phyloP scores from a whole-genome alignment of 2,797 vertebrate genomes.

The Chloroceryle amazona region DNA sequence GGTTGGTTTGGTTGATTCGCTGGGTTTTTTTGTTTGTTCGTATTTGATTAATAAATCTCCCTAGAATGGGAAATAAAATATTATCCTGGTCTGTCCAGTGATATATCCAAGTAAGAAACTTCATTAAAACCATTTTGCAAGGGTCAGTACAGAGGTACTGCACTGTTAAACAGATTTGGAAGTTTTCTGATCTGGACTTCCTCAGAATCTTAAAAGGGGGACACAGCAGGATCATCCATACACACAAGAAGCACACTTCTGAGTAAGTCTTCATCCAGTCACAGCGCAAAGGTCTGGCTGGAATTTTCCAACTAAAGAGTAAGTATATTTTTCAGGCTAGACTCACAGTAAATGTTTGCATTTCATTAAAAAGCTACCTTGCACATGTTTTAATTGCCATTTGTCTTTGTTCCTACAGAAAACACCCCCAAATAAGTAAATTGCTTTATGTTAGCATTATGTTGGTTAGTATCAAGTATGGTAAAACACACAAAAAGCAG shows the following conservation, averaged over 20 bases:
- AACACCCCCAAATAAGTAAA: not conserved
- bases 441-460: not conserved
- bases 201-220: not conserved
- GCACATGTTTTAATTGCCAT: not conserved
- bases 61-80: not conserved
- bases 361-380: no score
- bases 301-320: not conserved
- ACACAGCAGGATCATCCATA: not conserved
- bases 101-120: not conserved
- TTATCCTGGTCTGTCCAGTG: not conserved
- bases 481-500: not conserved
- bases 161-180: not conserved
- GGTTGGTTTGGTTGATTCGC: not conserved
- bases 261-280: not conserved
- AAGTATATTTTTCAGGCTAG: not conserved
- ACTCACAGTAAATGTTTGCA: not conserved
- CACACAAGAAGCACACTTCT: not conserved
- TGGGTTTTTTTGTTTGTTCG: not conserved
- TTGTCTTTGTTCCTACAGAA: constrained; percentile 32
- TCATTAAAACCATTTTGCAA: not conserved
- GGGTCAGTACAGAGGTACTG: not conserved
- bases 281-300: not conserved
- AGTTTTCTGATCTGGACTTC: not conserved
- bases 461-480: not conserved
- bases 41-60: not conserved